phyloP scores from a whole-genome alignment of 2,888 invertebrate genomes.

The Pollenia griseotomentosa region DNA sequence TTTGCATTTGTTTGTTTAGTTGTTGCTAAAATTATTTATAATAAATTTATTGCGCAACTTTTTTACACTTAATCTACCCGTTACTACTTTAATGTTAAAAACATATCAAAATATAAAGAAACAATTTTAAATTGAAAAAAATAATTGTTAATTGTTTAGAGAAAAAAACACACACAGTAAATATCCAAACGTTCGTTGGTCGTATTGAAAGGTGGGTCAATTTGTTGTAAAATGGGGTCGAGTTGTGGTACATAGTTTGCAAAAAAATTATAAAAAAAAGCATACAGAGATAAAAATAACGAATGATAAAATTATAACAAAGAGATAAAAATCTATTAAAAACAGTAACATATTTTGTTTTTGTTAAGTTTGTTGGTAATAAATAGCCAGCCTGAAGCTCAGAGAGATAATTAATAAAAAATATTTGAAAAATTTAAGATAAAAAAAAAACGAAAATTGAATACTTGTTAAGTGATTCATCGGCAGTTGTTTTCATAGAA shows the following conservation, averaged over 20 bases:
- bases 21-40: slow-evolving; percentile 37
- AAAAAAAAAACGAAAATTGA: background rate
- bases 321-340: background rate
- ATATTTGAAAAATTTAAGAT: background rate
- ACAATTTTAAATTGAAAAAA: slow-evolving; percentile 1
- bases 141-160: background rate
- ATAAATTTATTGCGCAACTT: slow-evolving; percentile 48
- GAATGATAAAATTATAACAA: background rate
- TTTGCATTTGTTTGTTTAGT: slow-evolving; percentile 13
- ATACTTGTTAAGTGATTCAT: background rate
- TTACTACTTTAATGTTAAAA: slow-evolving; percentile 17
- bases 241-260: slow-evolving; percentile 27
- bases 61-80: slow-evolving; percentile 53
- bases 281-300: background rate
- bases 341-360: background rate
- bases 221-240: slow-evolving; percentile 46
- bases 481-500: background rate
- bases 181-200: slow-evolving; percentile 15
- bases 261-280: background rate
- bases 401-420: slow-evolving; percentile 4
- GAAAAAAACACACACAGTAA: background rate
- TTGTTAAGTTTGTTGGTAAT: background rate
- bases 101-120: background rate
- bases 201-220: slow-evolving; percentile 49
- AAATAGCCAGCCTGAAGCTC: background rate